These are phyloP conservation scores for Drosophila micromelanica DNA, from an alignment of 1,140 invertebrate species.

Conservation along the genomic window DNA sequence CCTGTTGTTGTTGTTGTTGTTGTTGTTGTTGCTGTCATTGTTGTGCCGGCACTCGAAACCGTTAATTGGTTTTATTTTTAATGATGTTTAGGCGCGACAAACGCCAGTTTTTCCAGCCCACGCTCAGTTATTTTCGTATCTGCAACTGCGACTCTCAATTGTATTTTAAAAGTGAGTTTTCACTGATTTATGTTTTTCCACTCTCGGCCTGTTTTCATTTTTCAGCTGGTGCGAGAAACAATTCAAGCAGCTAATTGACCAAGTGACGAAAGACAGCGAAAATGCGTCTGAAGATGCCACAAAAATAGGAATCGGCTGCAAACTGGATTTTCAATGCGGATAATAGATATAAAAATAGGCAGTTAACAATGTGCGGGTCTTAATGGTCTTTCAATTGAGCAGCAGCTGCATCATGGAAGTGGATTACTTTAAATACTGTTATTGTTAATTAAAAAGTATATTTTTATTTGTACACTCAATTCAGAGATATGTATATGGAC, in stretches of 20 bases:
- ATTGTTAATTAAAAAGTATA: neutral
- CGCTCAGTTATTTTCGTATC: slow-evolving; percentile 2
- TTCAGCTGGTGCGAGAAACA: slow-evolving; percentile 55
- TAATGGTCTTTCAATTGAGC: slow-evolving; percentile 13
- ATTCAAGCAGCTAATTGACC: slow-evolving; percentile 70
- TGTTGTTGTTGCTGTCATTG: slow-evolving; percentile 13
- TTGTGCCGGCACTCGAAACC: slow-evolving; percentile 57
- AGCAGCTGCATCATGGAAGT: neutral
- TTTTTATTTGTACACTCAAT: slow-evolving; percentile 1
- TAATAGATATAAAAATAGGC: slow-evolving; percentile 1
- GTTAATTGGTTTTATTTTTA: slow-evolving; percentile 78
- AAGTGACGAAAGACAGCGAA: slow-evolving; percentile 16
- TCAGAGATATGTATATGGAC: neutral
- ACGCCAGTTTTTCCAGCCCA: slow-evolving; percentile 18
- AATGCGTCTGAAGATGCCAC: neutral
- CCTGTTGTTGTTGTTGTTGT: slow-evolving; percentile 42
- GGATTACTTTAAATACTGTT: no score
- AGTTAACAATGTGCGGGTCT: slow-evolving; percentile 15
- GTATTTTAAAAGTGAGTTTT: slow-evolving; percentile 53
- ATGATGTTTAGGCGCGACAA: slow-evolving; percentile 72
- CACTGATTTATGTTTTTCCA: slow-evolving; percentile 60
- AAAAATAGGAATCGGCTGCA: neutral
- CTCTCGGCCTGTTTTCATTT: neutral
- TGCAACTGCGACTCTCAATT: slow-evolving; percentile 23
- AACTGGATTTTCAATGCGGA: slow-evolving; percentile 8